These are phyloP conservation scores for Sarotherodon lohbergeri DNA, from an alignment of 2,113 vertebrate genomes.

Conservation along the genomic window DNA sequence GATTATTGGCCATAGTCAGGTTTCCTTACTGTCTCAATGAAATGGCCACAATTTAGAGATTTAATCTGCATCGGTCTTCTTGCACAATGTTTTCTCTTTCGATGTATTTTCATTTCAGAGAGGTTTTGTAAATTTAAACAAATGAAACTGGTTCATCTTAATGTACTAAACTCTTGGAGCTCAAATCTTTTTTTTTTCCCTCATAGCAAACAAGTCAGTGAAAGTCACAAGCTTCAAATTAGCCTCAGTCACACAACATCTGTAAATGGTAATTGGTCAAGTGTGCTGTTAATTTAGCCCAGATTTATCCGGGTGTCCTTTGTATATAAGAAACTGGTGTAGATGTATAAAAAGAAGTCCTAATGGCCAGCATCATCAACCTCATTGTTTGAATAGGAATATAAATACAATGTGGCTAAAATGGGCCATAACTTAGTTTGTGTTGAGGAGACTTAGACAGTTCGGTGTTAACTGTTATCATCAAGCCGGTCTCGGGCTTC, in stretches of 20 bases:
- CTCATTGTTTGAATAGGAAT: not conserved
- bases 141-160: not conserved
- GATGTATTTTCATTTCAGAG: not conserved
- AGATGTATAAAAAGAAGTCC: not conserved
- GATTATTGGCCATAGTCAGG: not conserved
- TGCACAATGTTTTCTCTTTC: not conserved
- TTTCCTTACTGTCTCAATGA: not conserved
- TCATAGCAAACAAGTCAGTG: not conserved
- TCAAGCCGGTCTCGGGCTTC: not conserved
- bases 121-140: not conserved
- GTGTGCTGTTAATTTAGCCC: not conserved
- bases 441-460: not conserved
- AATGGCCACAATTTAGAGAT: not conserved
- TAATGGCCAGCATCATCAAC: not conserved
- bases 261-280: not conserved
- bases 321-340: not conserved
- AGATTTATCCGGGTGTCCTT: not conserved
- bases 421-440: not conserved
- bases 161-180: not conserved
- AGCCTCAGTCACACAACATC: not conserved
- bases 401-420: not conserved
- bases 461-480: not conserved
- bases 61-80: not conserved
- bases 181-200: rapidly evolving
- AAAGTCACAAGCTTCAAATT: constrained; percentile 20